Evolutionary conservation across 2,113 vertebrate species (phyloP), one percentile per base, ranked within the genome.

Genomic region (Alosa alosa): DNA sequence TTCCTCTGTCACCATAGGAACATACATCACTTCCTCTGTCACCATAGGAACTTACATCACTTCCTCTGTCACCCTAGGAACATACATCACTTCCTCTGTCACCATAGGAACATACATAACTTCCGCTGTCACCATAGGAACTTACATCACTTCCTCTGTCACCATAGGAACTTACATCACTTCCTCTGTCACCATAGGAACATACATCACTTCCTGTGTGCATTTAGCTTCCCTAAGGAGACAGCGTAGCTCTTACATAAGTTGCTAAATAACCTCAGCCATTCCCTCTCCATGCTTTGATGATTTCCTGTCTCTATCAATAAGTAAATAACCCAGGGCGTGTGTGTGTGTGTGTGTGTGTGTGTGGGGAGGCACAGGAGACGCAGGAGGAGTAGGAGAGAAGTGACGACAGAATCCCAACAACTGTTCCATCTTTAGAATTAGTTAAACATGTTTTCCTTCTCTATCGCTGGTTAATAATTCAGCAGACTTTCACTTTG

Each of bases 311-410:
- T 78, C 55, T 49, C 60, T 85, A 64, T 88, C 72, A 81, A 81
- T 82, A 87, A 86, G n/a, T 88, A 88, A 90, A 89, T 86, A 89
- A 81, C 81, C 60, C 78, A 87, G 55, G 17, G 55, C 4, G 20
- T 18, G 17, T 31, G 31, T 31, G 31, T 31, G 31, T 31, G 31
- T 31, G 31, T 31, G 31, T 31, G 31, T 31, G 31, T 31, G 55
- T 1, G 55, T 0, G 17, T 1, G 55, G 17, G 15, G 55, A 41
- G 84, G 36, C 2, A 1, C 41, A 4, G 41, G 41, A 4, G 41
- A 4, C 31, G 41, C 41, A 44, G 41, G 11, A 36, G 25, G 85
- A 41, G n/a, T 49, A 82, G 52, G 81, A 44, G 18, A 11, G 17
- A 4, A 57, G 49, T 82, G 78, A 86, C 17, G 60, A 68, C 49